phyloP scores from a whole-genome alignment of 2,888 invertebrate species.

The Plemyria rubiginata region DNA sequence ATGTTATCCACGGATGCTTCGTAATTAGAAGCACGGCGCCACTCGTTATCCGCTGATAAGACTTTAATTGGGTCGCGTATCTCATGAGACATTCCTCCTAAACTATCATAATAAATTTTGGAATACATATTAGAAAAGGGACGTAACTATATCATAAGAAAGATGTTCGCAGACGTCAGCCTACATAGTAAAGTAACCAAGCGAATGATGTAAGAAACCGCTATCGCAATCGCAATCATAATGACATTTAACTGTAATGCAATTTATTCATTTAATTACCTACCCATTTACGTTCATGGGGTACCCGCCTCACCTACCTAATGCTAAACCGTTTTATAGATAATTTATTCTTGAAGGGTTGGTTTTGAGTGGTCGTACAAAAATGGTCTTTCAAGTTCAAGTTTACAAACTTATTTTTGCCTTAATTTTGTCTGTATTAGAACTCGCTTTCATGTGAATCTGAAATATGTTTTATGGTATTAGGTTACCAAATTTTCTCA shows the following conservation, averaged over 20 bases:
- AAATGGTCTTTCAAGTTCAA: slow-evolving; percentile 22
- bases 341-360: slow-evolving; percentile 28
- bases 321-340: slow-evolving; percentile 21
- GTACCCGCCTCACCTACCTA: background rate
- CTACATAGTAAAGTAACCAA: background rate
- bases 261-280: slow-evolving; percentile 18
- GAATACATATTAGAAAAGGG: no score
- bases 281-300: slow-evolving; percentile 22
- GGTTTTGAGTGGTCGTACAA: slow-evolving; percentile 5
- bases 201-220: background rate
- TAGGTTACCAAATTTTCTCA: no score
- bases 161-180: no score
- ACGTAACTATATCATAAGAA: no score
- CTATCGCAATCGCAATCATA: slow-evolving; percentile 11
- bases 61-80: slow-evolving; percentile 51
- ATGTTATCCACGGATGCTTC: slow-evolving; percentile 24
- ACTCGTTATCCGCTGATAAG: slow-evolving; percentile 64
- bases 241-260: slow-evolving; percentile 1
- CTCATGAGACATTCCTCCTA: slow-evolving; percentile 22
- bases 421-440: no score
- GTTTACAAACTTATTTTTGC: background rate
- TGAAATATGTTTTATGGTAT: no score
- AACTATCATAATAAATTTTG: background rate
- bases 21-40: slow-evolving; percentile 51
- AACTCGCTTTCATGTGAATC: no score